Evolutionary conservation across 2,113 vertebrate species (phyloP), one percentile per base, ranked within the genome.

Genomic region (Charadrius vociferus): DNA sequence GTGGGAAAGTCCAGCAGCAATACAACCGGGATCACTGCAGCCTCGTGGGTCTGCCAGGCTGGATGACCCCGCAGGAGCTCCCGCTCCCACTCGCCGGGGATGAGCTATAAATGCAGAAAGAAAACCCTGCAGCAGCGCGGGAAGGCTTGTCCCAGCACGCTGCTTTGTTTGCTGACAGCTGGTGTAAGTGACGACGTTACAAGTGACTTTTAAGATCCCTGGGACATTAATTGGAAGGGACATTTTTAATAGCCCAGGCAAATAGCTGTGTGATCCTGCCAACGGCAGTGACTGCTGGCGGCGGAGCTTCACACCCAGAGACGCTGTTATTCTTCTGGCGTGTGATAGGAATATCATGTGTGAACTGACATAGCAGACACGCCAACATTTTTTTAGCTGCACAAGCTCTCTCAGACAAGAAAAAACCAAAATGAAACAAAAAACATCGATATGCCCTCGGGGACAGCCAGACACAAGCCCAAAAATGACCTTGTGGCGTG

Each of bases 201-300:
- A 23, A 70, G 85, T 24, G 82, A 92, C 94, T 96, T 94, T 78
- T 59, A 41, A 86, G 71, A 81, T 81, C 1, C 18, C 65, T 6
- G 26, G 59, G 92, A 53, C 82, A 95, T 91, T 90, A 94, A 96
- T 74, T 68, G 81, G 90, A 65, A 82, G 83, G 73, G 75, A 65
- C 75, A 41, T 73, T 93, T 96, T 90, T 86, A 95, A 92, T 26
- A 83, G 59, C 71, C 78, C 47, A 20, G 73, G 86, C 79, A 70
- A 66, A 77, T 32, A 68, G 68, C 92, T n/a, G 66, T n/a, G 78
- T 23, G 50, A 70, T 62, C 39, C 93, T 77, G 71, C 92, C 88
- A 67, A 26, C 18, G 8, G 45, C 94, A 49, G 67, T 1, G 2
- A 20, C 80, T 68, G 91, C 93, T 72, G 2, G 0, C 3, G 0